Percentiles rank a stretch among this genome's conserved stretches.
phyloP scores from a whole-genome alignment of 1,140 invertebrate species.

The Apis florea region DNA sequence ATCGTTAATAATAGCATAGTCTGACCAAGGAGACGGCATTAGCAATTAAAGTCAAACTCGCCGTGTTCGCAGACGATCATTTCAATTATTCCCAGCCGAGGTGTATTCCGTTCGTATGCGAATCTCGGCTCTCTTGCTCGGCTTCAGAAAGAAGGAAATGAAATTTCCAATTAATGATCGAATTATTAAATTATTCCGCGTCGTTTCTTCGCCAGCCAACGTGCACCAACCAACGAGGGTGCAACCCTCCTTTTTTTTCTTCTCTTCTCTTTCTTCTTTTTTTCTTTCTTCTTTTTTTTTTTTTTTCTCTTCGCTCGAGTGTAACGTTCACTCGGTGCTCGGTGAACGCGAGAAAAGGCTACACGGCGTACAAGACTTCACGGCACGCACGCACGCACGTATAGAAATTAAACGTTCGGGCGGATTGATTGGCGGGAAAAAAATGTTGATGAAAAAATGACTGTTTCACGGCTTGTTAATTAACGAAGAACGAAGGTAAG shows the following conservation, averaged over 20 bases:
- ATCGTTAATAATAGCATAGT: not conserved
- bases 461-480: slow-evolving; percentile 20
- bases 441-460: slow-evolving; percentile 33
- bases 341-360: slow-evolving; percentile 16
- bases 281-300: not conserved
- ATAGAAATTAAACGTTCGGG: slow-evolving; percentile 39
- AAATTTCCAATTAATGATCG: slow-evolving; percentile 38
- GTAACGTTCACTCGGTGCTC: not conserved
- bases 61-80: too few relatives aligned
- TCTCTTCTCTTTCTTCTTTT: not conserved
- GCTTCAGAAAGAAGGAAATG: not conserved
- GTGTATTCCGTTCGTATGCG: too few relatives aligned
- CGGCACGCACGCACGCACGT: not conserved
- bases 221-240: slow-evolving; percentile 22
- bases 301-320: not conserved
- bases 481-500: not conserved
- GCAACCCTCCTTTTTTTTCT: slow-evolving; percentile 19
- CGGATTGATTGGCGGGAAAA: slow-evolving; percentile 13
- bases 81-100: too few relatives aligned
- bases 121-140: too few relatives aligned
- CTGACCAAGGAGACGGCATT: too few relatives aligned
- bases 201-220: not conserved
- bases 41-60: too few relatives aligned
- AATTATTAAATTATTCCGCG: slow-evolving; percentile 47
- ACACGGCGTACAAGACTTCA: not conserved